Conservation (phyloP, 2,888 invertebrate genomes). For the Lasiommata megera region DNA sequence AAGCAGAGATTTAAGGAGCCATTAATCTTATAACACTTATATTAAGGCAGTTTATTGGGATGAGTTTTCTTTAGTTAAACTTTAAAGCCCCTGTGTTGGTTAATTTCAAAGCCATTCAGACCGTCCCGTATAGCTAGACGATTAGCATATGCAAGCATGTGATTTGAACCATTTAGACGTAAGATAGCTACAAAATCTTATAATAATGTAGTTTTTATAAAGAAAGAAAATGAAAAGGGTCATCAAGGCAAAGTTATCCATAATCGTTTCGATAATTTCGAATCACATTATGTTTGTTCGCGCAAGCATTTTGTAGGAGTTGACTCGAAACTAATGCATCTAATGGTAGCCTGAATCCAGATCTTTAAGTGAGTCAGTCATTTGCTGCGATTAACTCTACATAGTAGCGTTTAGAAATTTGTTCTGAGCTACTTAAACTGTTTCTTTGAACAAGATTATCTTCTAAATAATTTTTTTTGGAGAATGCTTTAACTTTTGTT, state of each 20-base stretch:
- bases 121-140: no score
- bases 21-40: no score
- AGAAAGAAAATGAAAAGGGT: background rate
- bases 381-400: conserved; percentile 20
- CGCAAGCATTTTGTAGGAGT: conserved; percentile 18
- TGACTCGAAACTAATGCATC: conserved; percentile 18
- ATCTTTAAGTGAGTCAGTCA: conserved; percentile 20
- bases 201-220: no score
- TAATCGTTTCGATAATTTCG: background rate
- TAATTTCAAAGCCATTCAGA: no score
- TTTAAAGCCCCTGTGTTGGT: no score
- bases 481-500: no score
- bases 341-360: conserved; percentile 24
- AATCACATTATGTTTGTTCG: conserved; percentile 14
- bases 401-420: conserved; percentile 20
- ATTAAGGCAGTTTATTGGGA: no score
- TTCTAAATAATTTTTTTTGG: background rate
- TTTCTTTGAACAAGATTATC: conserved; percentile 2
- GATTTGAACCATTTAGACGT: no score
- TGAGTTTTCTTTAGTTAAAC: no score
- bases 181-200: no score
- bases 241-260: background rate
- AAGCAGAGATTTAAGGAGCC: no score
- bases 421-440: conserved; percentile 5
- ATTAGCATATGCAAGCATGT: no score